Percentiles rank a stretch among this genome's conserved stretches.
phyloP scores from a whole-genome alignment of 2,888 invertebrate species.

The Dryobotodes eremita region DNA sequence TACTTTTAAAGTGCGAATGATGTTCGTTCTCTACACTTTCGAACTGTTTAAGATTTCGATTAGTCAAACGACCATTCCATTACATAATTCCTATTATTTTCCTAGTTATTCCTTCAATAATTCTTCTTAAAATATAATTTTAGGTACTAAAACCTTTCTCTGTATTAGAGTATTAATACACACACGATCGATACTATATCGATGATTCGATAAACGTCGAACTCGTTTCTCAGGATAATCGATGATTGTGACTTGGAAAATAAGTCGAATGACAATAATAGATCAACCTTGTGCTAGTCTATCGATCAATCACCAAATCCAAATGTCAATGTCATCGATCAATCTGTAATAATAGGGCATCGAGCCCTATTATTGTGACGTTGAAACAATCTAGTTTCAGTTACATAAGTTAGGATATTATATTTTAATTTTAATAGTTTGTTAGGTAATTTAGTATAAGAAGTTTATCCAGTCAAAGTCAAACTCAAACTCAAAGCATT shows the following conservation, averaged over 20 bases:
- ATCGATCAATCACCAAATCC: neutral
- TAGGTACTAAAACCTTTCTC: neutral
- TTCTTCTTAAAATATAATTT: neutral
- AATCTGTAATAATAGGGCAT: neutral
- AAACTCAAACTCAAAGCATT: no score
- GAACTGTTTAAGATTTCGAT: neutral
- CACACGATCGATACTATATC: neutral
- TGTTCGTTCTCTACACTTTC: slow-evolving; percentile 1
- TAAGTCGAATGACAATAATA: neutral
- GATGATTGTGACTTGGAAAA: neutral
- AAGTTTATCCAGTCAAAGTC: no score
- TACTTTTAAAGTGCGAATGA: slow-evolving; percentile 32
- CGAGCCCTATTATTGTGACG: neutral
- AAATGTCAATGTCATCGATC: neutral
- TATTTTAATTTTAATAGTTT: neutral
- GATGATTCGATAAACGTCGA: neutral
- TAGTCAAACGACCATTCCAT: neutral
- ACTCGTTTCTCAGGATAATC: no score
- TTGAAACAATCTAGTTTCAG: neutral
- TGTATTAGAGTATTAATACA: neutral
- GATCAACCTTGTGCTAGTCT: neutral
- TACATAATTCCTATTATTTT: neutral
- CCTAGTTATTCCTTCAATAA: neutral
- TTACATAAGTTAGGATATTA: neutral
- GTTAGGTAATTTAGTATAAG: neutral